Percentiles rank a stretch among this genome's conserved stretches.
These are phyloP conservation scores for Cetonia aurata DNA, from an alignment of 2,888 invertebrate genomes.

Conservation along the genomic window DNA sequence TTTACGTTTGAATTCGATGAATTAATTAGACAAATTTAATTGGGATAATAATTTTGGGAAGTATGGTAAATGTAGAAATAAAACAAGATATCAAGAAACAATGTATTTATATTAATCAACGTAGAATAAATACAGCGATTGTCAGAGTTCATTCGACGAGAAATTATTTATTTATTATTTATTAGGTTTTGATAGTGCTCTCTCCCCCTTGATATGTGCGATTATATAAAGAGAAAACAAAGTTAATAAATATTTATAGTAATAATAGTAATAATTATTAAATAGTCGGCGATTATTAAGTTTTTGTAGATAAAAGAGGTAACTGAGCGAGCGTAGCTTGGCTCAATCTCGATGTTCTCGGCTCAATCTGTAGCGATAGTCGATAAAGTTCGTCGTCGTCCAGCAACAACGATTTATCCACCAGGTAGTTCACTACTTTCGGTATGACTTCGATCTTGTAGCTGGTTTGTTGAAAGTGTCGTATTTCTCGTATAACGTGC, in stretches of 20 bases:
- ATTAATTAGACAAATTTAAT: no score
- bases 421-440: conserved; percentile 83
- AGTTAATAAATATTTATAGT: conserved; percentile 1
- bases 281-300: conserved; percentile 11
- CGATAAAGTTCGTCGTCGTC: conserved; percentile 86
- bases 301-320: conserved; percentile 32
- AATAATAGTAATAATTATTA: neutral
- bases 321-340: conserved; percentile 39
- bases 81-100: conserved; percentile 16
- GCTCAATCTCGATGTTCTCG: conserved; percentile 71
- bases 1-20: no score
- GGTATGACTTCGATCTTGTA: conserved; percentile 90
- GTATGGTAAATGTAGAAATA: neutral
- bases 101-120: conserved; percentile 33
- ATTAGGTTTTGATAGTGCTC: conserved; percentile 10
- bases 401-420: conserved; percentile 82
- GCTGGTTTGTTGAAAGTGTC: conserved; percentile 91
- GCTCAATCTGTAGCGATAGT: conserved; percentile 87
- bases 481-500: conserved; percentile 91
- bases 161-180: conserved; percentile 12
- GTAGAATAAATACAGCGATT: conserved; percentile 46
- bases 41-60: no score
- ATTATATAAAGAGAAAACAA: conserved; percentile 27
- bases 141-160: conserved; percentile 47
- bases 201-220: conserved; percentile 34